Conservation (phyloP, 64 coral and sea anemone species). For the Astreopora myriophthalma region DNA sequence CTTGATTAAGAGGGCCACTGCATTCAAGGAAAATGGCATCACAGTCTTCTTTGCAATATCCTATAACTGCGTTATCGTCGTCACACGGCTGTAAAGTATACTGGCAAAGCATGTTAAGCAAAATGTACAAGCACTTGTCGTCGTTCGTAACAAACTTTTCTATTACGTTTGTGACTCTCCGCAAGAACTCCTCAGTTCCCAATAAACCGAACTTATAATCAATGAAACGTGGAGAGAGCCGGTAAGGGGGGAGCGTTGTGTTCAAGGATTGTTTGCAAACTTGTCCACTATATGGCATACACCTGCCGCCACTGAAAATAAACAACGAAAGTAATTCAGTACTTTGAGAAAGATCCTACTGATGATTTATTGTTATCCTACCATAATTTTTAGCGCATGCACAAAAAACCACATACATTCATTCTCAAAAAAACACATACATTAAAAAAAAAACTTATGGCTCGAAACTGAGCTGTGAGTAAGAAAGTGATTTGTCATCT, state of each 20-base stretch:
- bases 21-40: slow-evolving; percentile 75
- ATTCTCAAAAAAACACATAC: no score
- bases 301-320: slow-evolving; percentile 51
- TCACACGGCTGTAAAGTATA: slow-evolving; percentile 84
- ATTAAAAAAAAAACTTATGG: no score
- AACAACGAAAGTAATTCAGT: no score
- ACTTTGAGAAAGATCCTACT: no score
- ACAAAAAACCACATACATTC: no score
- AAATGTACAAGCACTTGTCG: slow-evolving; percentile 50
- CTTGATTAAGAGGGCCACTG: slow-evolving; percentile 25
- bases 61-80: slow-evolving; percentile 31
- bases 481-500: no score
- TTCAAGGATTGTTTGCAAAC: slow-evolving; percentile 66
- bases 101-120: slow-evolving; percentile 80
- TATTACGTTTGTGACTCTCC: slow-evolving; percentile 1
- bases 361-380: no score
- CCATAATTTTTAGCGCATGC: no score
- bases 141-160: not conserved
- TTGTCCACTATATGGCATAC: slow-evolving; percentile 54
- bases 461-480: no score
- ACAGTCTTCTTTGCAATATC: slow-evolving; percentile 88
- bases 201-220: slow-evolving; percentile 80
- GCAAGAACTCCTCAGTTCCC: slow-evolving; percentile 59
- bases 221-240: slow-evolving; percentile 67
- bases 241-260: slow-evolving; percentile 37